Percentiles rank a stretch among this genome's conserved stretches.
Evolutionary conservation across 2,888 invertebrate genomes (phyloP).

Genomic region (Mamestra brassicae): DNA sequence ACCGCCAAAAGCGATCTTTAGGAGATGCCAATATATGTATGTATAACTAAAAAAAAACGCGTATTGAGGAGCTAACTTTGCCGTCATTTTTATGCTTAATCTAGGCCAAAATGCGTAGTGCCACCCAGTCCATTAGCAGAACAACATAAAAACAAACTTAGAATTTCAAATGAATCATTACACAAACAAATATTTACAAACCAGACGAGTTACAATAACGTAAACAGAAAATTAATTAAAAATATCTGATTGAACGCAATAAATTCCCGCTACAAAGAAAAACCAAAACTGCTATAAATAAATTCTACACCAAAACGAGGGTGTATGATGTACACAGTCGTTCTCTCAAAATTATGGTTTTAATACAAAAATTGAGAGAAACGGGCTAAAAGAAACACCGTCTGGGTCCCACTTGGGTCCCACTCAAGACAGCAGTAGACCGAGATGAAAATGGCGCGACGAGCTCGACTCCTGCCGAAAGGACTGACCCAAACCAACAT

Average conservation of each 20-base stretch:
- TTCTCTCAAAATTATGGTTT: slow-evolving; percentile 10
- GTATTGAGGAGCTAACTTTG: no score
- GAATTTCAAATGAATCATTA: slow-evolving; percentile 5
- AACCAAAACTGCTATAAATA: slow-evolving; percentile 10
- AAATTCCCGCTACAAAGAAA: slow-evolving; percentile 1
- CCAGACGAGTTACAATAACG: not conserved
- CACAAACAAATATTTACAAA: not conserved
- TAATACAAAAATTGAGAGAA: slow-evolving; percentile 9
- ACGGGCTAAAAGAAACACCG: not conserved
- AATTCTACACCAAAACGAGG: slow-evolving; percentile 8
- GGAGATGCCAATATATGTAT: no score
- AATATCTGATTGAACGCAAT: not conserved
- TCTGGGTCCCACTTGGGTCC: no score
- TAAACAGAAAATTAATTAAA: slow-evolving; percentile 39
- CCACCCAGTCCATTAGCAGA: no score
- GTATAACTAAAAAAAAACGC: no score
- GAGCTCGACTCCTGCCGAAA: no score
- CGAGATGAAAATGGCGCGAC: no score
- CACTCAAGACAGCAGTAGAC: no score
- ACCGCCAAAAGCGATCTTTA: no score
- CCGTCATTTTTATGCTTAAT: no score
- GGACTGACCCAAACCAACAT: no score
- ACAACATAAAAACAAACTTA: not conserved
- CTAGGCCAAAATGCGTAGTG: no score
- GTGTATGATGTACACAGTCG: not conserved